Evolutionary conservation across 2,888 invertebrate species (phyloP), one percentile per base, ranked within the genome.

Genomic region (Coecobrya sp.): DNA sequence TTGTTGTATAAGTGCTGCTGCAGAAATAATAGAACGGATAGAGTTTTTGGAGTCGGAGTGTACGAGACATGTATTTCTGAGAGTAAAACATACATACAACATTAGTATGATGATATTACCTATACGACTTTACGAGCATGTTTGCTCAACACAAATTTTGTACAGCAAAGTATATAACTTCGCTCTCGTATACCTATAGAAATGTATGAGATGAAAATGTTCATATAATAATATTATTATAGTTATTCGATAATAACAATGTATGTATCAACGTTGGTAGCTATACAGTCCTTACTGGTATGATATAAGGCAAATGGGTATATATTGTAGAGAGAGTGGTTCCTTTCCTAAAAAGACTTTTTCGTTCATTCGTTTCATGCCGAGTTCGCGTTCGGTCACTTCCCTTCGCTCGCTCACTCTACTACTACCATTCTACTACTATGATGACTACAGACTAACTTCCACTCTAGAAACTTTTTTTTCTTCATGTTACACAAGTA

Each of bases 331-430:
- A 8, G 19, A 1, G n/a, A 25, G 7, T 79, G 36, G 45, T 65
- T 79, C 79, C 62, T 70, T 88, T 62, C 65, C 45, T 62, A 65
- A 52, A 76, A 59, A 79, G 25, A 45, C 10, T 49, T 49, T 45
- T 88, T 88, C 65, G 36, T 85, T 82, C 59, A 62, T 73, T 90
- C 89, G 89, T 90, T 85, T 73, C 76, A 76, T 62, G 89, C 65
- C 89, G 89, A 85, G 85, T 76, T 84, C 27, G 84, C 52, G 76
- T 76, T 90, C 89, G 89, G 89, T 90, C 85, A 90, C 85, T 90
- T 90, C 76, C 89, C 89, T 90, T 59, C 89, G 25, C 30, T 62
- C 65, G 22, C 55, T 73, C 11, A 8, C 65, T 42, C 70, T 42
- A 36, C 42, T 76, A 22, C 16, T 45, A 45, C 13, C n/a, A 62